Evolutionary conservation across 2,797 vertebrate genomes (phyloP).

Genomic region (Pseudomugil tenellus): DNA sequence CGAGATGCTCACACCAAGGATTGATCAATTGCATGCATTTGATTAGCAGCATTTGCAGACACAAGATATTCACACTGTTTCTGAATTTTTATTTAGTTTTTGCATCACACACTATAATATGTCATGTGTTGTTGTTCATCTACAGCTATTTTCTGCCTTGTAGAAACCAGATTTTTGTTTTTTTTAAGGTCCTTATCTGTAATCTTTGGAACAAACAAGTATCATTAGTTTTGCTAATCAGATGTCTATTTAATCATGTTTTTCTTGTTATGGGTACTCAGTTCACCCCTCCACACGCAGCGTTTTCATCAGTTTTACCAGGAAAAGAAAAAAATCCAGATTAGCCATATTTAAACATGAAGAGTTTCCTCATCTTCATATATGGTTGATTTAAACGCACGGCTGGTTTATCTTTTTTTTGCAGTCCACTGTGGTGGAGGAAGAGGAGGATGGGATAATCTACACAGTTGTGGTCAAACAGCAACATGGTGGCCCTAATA

Average conservation of each 20-base stretch:
- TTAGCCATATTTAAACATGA: background rate
- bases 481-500: constrained; percentile 53
- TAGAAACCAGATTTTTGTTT: background rate
- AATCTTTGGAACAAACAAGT: background rate
- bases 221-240: too few species aligned
- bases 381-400: too few species aligned
- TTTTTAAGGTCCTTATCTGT: background rate
- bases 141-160: background rate
- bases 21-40: background rate
- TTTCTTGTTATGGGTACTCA: background rate
- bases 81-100: background rate
- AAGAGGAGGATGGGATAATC: constrained; percentile 86
- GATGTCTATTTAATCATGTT: too few species aligned
- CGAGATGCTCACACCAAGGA: too few species aligned
- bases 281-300: too few species aligned
- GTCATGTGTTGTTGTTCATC: too few species aligned
- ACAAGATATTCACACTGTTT: too few species aligned
- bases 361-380: too few species aligned
- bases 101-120: too few species aligned
- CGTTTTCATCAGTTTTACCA: background rate
- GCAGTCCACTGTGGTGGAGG: constrained; percentile 83
- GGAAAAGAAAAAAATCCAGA: background rate
- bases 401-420: constrained; percentile 7
- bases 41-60: background rate
- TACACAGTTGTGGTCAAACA: constrained; percentile 86